Conservation (phyloP, 2,797 vertebrate species). For the Sebastes reedi region DNA sequence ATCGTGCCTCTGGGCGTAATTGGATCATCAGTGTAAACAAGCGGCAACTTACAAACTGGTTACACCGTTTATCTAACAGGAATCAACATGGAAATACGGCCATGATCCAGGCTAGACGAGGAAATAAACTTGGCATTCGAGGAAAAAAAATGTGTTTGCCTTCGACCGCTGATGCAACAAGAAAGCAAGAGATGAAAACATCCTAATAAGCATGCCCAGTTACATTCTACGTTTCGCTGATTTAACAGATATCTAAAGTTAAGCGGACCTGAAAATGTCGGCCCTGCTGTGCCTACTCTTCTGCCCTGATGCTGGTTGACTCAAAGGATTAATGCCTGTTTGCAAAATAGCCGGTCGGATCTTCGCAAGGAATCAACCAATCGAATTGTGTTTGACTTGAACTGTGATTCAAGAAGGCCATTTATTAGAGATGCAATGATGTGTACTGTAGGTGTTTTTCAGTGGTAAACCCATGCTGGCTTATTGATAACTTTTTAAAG, state of each 20-base stretch:
- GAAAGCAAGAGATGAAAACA: conserved; percentile 67
- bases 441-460: neutral
- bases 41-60: conserved; percentile 20
- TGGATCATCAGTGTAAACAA: conserved; percentile 43
- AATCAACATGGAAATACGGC: conserved; percentile 36
- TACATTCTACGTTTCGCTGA: conserved; percentile 25
- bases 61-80: conserved; percentile 37
- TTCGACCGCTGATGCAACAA: conserved; percentile 63
- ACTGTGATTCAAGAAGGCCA: neutral
- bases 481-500: neutral
- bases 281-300: conserved; percentile 39
- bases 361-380: conserved; percentile 23
- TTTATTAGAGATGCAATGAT: neutral
- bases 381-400: conserved; percentile 21
- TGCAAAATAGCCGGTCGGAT: conserved; percentile 32
- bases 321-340: conserved; percentile 43
- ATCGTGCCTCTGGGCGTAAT: conserved; percentile 21
- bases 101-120: conserved; percentile 1
- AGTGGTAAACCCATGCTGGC: neutral
- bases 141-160: conserved; percentile 37
- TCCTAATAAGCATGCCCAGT: conserved; percentile 44
- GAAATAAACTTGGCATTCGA: conserved; percentile 45
- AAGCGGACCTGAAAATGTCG: conserved; percentile 36
- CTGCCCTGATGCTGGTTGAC: conserved; percentile 46
- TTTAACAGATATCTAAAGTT: conserved; percentile 43